A percentile compares a stretch with the other conserved stretches of the same genome.
Evolutionary conservation across 2,797 vertebrate species (phyloP).

Genomic region (Yasuhikotakia modesta): DNA sequence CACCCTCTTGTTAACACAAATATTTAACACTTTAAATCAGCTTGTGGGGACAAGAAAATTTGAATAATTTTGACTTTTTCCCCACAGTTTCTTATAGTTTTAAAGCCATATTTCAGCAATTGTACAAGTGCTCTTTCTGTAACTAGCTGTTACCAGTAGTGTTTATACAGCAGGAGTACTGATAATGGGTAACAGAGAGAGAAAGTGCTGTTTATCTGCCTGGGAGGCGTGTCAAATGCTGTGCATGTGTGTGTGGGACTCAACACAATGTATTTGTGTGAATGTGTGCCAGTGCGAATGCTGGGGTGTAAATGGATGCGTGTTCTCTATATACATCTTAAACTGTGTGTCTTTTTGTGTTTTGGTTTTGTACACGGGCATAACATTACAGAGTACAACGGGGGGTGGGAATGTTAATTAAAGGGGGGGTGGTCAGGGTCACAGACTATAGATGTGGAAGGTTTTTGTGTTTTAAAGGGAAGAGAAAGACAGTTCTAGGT

Average conservation of each 20-base stretch:
- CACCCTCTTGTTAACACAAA: constrained; percentile 44
- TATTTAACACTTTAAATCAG: constrained; percentile 51
- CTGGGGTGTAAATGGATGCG: constrained; percentile 33
- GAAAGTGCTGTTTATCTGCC: constrained; percentile 39
- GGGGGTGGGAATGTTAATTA: constrained; percentile 24
- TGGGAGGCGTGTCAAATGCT: constrained; percentile 69
- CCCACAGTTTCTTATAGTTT: constrained; percentile 73
- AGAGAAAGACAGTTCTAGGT: constrained; percentile 41
- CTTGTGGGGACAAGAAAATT: constrained; percentile 51
- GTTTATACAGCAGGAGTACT: constrained; percentile 61
- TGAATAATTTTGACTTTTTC: constrained; percentile 55
- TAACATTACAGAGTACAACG: constrained; percentile 10
- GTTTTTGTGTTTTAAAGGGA: constrained; percentile 65
- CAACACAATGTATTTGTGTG: constrained; percentile 30
- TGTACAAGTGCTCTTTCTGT: constrained; percentile 83
- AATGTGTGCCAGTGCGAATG: constrained; percentile 47
- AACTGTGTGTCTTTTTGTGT: constrained; percentile 44
- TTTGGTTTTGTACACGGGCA: constrained; percentile 48
- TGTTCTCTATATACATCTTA: constrained; percentile 40
- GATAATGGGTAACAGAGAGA: constrained; percentile 45
- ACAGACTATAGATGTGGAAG: constrained; percentile 62
- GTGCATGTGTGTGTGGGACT: constrained; percentile 61
- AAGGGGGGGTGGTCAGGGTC: constrained; percentile 43
- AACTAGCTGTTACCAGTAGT: constrained; percentile 81
- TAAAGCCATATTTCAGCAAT: constrained; percentile 80